Percentiles rank a stretch among this genome's conserved stretches.
These are phyloP conservation scores for Conopomorpha cramerella DNA, from an alignment of 1,140 invertebrate genomes.

Conservation along the genomic window DNA sequence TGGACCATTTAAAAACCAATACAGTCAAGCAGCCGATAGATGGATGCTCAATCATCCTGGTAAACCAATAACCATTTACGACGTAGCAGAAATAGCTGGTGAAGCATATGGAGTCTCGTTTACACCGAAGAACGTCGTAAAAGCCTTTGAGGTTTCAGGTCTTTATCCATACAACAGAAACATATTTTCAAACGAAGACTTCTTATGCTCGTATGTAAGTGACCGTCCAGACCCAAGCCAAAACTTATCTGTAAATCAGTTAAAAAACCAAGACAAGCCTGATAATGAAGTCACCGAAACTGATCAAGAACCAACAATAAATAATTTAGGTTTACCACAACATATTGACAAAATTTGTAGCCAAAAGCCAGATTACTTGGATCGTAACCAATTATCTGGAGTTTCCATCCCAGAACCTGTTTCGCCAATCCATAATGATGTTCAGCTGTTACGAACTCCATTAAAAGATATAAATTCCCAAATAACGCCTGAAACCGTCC, in stretches of 20 bases:
- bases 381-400: background rate
- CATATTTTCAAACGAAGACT: background rate
- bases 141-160: no score
- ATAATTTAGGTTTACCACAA: no score
- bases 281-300: background rate
- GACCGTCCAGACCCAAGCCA: background rate
- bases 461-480: background rate
- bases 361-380: background rate
- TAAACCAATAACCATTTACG: constrained; percentile 25
- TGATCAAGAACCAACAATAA: no score
- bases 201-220: background rate
- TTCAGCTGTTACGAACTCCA: background rate
- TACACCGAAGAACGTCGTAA: no score
- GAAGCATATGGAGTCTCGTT: no score
- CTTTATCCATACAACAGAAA: no score
- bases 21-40: constrained; percentile 12
- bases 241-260: background rate
- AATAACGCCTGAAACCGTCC: background rate
- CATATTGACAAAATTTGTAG: no score
- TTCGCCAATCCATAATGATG: background rate
- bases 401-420: background rate
- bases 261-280: background rate
- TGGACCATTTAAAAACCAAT: constrained; percentile 28
- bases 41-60: constrained; percentile 18
- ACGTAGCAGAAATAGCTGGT: constrained; percentile 18